Evolutionary conservation across 1,140 invertebrate genomes (phyloP).

Genomic region (Pomacea maculata): DNA sequence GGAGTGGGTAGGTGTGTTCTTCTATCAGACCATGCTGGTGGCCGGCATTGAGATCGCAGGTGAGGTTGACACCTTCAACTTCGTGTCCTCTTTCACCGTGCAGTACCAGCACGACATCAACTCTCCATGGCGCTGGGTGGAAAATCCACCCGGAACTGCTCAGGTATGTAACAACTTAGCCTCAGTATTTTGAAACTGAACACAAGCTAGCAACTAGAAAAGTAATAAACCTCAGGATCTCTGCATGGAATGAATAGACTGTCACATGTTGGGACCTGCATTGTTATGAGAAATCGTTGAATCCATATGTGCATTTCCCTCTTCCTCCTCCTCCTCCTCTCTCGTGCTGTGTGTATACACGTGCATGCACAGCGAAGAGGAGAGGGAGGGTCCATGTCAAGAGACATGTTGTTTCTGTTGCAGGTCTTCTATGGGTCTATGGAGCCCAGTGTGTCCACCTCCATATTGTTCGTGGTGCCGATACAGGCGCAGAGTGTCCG

Average conservation of each 20-base stretch:
- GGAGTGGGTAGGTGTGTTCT: slow-evolving; percentile 43
- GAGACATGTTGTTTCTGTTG: not conserved
- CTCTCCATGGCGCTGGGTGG: slow-evolving; percentile 39
- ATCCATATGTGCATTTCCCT: no score
- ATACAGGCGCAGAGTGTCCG: slow-evolving; percentile 44
- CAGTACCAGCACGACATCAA: slow-evolving; percentile 43
- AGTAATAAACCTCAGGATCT: no score
- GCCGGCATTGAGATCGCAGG: slow-evolving; percentile 41
- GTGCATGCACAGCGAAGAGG: no score
- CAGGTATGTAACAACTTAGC: slow-evolving; percentile 29
- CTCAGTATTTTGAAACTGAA: not conserved
- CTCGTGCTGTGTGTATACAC: no score
- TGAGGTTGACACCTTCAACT: slow-evolving; percentile 37
- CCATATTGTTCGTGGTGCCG: slow-evolving; percentile 37
- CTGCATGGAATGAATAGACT: no score
- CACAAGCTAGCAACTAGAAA: no score
- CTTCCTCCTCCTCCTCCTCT: no score
- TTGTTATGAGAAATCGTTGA: no score
- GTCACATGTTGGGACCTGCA: no score
- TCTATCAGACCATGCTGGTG: slow-evolving; percentile 42
- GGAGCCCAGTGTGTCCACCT: slow-evolving; percentile 29
- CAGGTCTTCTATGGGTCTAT: slow-evolving; percentile 48
- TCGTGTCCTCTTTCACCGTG: slow-evolving; percentile 42
- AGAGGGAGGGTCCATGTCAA: no score
- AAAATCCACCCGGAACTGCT: slow-evolving; percentile 41